Evolutionary conservation across 2,888 invertebrate species (phyloP).

Genomic region (Euzophera pinguis): DNA sequence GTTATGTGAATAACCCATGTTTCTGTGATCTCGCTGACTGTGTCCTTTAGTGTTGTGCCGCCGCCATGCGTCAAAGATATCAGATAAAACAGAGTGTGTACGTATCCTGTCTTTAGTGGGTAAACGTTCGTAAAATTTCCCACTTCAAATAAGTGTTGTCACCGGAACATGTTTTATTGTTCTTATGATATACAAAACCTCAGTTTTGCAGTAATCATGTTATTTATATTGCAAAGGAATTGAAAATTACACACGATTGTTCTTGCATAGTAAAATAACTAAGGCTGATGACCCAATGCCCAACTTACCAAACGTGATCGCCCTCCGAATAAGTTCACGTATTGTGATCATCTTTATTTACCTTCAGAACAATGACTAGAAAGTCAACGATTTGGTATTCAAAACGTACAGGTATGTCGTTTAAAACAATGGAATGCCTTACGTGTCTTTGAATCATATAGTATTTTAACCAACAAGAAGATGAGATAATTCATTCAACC

Average conservation of each 20-base stretch:
- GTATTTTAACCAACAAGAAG: background rate
- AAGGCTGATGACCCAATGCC: slow-evolving; percentile 38
- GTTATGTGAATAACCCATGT: slow-evolving; percentile 55
- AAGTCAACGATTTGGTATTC: slow-evolving; percentile 39
- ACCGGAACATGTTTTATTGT: too few species aligned
- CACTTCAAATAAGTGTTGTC: background rate
- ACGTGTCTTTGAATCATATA: slow-evolving; percentile 22
- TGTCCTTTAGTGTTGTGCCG: slow-evolving; percentile 33
- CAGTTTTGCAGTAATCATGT: too few species aligned
- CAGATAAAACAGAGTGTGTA: slow-evolving; percentile 75
- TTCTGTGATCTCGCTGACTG: slow-evolving; percentile 53
- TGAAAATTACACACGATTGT: background rate
- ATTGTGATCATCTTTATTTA: slow-evolving; percentile 23
- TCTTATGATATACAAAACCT: too few species aligned
- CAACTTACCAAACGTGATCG: slow-evolving; percentile 36
- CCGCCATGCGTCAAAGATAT: slow-evolving; percentile 71
- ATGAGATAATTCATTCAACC: background rate
- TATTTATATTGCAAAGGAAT: slow-evolving; percentile 19
- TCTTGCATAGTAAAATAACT: background rate
- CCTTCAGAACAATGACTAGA: slow-evolving; percentile 57
- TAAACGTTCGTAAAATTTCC: slow-evolving; percentile 12
- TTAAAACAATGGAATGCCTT: slow-evolving; percentile 60
- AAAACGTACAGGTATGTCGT: slow-evolving; percentile 31
- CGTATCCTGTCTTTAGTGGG: slow-evolving; percentile 42
- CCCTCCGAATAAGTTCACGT: slow-evolving; percentile 24